phyloP scores from a whole-genome alignment of 2,888 invertebrate species.

The Hypena proboscidalis region DNA sequence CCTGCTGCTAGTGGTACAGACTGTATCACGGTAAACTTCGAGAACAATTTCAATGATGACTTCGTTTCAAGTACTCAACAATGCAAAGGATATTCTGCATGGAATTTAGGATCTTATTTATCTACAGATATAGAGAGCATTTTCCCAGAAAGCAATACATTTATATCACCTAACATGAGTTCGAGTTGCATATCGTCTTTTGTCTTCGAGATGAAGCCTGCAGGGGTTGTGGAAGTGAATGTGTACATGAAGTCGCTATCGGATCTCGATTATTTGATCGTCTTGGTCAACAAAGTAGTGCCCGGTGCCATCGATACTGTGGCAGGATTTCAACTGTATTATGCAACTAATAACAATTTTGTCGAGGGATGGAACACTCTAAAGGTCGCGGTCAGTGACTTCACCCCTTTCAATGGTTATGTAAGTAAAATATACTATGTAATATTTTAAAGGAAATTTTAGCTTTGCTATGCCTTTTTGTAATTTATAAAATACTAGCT shows the following conservation, averaged over 20 bases:
- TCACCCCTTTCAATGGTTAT: conserved; percentile 45
- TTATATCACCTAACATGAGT: conserved; percentile 45
- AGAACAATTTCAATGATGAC: conserved; percentile 41
- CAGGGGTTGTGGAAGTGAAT: conserved; percentile 52
- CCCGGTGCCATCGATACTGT: conserved; percentile 42
- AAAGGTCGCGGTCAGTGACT: conserved; percentile 39
- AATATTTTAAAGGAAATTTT: not conserved
- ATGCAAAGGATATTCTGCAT: conserved; percentile 45
- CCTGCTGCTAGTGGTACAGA: conserved; percentile 34
- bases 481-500: too few species aligned
- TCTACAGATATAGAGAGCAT: conserved; percentile 41
- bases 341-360: conserved; percentile 38
- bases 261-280: conserved; percentile 45
- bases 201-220: conserved; percentile 46
- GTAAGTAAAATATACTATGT: conserved; percentile 37
- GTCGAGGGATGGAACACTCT: conserved; percentile 50
- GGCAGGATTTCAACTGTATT: conserved; percentile 45
- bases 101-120: conserved; percentile 50
- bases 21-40: conserved; percentile 54
- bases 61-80: conserved; percentile 43
- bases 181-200: conserved; percentile 56
- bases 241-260: conserved; percentile 45
- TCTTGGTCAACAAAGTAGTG: conserved; percentile 46
- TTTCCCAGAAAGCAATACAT: conserved; percentile 41
- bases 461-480: not conserved